Conservation (phyloP, 2,797 vertebrate genomes). For the Bucorvus abyssinicus region DNA sequence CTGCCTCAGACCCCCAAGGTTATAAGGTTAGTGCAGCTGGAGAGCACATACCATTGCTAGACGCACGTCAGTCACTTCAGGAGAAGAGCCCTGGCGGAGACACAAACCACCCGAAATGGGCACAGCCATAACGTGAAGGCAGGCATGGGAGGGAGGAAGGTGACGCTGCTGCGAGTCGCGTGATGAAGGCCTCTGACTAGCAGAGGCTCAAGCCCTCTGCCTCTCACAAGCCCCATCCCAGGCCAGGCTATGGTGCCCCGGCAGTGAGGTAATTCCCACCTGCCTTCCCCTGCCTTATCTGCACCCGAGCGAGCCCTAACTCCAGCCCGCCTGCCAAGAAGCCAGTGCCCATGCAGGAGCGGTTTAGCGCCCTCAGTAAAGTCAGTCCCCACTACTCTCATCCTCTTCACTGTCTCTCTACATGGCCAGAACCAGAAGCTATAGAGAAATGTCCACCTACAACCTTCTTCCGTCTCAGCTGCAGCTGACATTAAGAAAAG, state of each 20-base stretch:
- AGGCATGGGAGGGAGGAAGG: background rate
- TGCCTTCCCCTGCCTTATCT: background rate
- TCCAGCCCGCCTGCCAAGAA: background rate
- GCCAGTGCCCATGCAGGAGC: background rate
- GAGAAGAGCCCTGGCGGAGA: background rate
- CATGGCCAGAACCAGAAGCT: background rate
- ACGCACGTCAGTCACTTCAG: background rate
- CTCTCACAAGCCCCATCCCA: background rate
- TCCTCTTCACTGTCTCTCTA: background rate
- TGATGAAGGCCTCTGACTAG: background rate
- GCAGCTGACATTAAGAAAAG: background rate
- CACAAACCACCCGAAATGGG: background rate
- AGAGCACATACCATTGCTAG: too few relatives aligned
- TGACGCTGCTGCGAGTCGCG: fast-evolving
- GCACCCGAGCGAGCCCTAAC: background rate
- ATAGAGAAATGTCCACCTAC: background rate
- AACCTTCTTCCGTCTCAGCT: background rate
- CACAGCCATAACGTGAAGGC: background rate
- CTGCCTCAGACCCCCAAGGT: background rate
- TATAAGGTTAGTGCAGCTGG: background rate
- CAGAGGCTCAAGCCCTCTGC: background rate
- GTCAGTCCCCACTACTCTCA: background rate
- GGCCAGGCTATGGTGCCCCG: background rate
- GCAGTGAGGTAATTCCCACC: background rate
- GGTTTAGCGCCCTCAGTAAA: background rate